These are phyloP conservation scores for Smittia aterrima DNA, from an alignment of 2,888 invertebrate genomes.

Conservation along the genomic window DNA sequence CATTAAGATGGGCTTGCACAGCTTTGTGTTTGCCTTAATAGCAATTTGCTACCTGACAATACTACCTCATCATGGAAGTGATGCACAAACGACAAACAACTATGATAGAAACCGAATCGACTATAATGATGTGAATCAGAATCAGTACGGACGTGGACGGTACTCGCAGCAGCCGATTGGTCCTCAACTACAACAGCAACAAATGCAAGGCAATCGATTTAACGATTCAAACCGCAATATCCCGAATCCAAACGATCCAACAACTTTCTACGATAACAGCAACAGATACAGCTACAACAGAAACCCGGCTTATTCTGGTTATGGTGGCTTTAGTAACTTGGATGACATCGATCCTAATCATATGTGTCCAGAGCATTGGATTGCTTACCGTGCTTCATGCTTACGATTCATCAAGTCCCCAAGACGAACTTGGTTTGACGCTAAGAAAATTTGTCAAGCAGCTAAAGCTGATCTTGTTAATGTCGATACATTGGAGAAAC, in stretches of 20 bases:
- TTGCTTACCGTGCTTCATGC: constrained; percentile 73
- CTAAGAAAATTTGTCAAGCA: constrained; percentile 78
- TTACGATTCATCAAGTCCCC: constrained; percentile 90
- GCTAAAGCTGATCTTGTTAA: constrained; percentile 77
- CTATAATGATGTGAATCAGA: background rate
- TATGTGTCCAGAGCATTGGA: constrained; percentile 83
- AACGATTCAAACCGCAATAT: background rate
- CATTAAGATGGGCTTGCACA: constrained; percentile 15
- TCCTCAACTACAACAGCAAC: background rate
- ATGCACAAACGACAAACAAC: constrained; percentile 31
- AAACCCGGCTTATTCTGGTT: background rate
- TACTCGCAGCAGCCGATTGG: background rate
- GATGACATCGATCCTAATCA: constrained; percentile 49
- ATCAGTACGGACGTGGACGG: constrained; percentile 31
- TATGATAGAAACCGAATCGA: constrained; percentile 32
- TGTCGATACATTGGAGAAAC: constrained; percentile 79
- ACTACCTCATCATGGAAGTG: constrained; percentile 32
- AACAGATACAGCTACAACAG: constrained; percentile 29
- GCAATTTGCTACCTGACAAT: constrained; percentile 25
- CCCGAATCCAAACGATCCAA: constrained; percentile 5
- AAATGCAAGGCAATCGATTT: background rate
- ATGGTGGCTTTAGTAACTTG: background rate
- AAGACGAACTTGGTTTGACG: constrained; percentile 73
- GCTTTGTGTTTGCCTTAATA: constrained; percentile 16
- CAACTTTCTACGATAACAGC: constrained; percentile 28